Evolutionary conservation across 2,888 invertebrate species (phyloP).

Genomic region (Drosophila atripex): DNA sequence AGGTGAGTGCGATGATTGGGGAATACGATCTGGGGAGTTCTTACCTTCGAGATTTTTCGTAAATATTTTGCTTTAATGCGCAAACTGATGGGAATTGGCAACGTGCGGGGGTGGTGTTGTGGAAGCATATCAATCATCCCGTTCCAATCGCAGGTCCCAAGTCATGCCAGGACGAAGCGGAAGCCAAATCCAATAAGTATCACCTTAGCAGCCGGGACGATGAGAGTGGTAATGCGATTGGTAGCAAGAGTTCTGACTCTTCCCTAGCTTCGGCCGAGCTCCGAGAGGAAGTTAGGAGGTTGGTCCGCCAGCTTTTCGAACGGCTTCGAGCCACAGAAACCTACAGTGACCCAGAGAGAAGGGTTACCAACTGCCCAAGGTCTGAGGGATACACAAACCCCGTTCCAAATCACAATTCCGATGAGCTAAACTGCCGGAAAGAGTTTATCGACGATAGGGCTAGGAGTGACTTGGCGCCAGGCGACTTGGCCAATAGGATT

Average conservation of each 20-base stretch:
- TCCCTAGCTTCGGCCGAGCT: not conserved
- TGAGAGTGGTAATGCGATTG: not conserved
- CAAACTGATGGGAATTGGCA: constrained; percentile 39
- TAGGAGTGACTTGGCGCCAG: not conserved
- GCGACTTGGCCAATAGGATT: not conserved
- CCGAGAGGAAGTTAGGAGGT: not conserved
- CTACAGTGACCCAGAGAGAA: not conserved
- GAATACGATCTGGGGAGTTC: not conserved
- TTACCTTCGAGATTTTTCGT: constrained; percentile 24
- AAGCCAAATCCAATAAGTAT: not conserved
- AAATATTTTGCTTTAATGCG: constrained; percentile 60
- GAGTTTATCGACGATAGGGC: no score
- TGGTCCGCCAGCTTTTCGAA: not conserved
- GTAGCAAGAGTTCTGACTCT: not conserved
- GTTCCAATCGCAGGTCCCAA: constrained; percentile 7
- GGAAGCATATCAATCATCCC: constrained; percentile 34
- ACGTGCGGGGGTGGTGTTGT: not conserved
- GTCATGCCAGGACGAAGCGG: not conserved
- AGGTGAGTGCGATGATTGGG: constrained; percentile 51
- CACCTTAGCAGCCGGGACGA: not conserved
- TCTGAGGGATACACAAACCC: not conserved
- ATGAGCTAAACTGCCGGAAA: not conserved
- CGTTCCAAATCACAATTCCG: not conserved
- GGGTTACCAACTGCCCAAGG: not conserved
- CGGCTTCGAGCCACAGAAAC: not conserved